Conservation (phyloP, 1,140 invertebrate species). For the Eulimnadia texana region DNA sequence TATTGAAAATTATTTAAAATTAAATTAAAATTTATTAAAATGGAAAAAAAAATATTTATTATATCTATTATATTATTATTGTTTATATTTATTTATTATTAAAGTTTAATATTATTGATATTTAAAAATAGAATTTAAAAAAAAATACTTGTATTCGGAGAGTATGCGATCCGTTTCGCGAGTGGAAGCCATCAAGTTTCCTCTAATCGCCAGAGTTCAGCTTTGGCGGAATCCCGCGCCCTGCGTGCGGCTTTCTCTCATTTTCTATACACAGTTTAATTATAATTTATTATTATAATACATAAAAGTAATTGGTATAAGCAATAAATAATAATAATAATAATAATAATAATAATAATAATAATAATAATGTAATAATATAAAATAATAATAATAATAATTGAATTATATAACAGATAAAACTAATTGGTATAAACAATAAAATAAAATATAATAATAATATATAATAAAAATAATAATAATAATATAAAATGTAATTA, state of each 20-base stretch:
- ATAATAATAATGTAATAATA: background rate
- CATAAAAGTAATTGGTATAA: background rate
- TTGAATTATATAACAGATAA: background rate
- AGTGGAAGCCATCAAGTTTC: constrained; percentile 10
- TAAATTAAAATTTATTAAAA: too few species aligned
- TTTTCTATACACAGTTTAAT: constrained; percentile 4
- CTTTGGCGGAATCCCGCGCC: constrained; percentile 9
- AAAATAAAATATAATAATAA: too few species aligned
- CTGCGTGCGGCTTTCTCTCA: constrained; percentile 9
- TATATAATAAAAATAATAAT: too few species aligned
- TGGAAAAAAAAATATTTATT: too few species aligned
- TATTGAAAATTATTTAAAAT: too few species aligned
- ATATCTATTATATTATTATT: too few species aligned
- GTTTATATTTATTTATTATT: too few species aligned
- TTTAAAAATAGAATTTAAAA: too few species aligned
- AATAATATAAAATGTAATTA: too few species aligned
- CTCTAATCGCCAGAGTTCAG: constrained; percentile 9
- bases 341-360: background rate
- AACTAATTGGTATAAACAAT: too few species aligned
- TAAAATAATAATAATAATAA: background rate
- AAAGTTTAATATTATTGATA: too few species aligned
- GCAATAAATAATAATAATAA: constrained; percentile 1
- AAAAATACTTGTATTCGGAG: constrained; percentile 15
- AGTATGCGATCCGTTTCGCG: constrained; percentile 14
- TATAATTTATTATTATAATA: background rate